Evolutionary conservation across 1,140 invertebrate species (phyloP).

Genomic region (Hylyphantes graminicola): DNA sequence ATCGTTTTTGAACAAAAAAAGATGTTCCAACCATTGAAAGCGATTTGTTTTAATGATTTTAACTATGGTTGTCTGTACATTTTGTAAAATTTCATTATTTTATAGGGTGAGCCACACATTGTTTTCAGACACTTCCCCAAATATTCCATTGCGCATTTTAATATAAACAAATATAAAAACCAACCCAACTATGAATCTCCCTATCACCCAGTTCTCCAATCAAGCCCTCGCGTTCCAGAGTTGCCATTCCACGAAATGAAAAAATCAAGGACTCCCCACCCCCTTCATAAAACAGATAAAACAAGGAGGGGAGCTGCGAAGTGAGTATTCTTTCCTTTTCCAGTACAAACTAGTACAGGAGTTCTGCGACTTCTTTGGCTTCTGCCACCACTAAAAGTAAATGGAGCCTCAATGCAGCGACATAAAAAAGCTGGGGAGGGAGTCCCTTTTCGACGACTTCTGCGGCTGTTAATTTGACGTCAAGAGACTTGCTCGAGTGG

Average conservation of each 20-base stretch:
- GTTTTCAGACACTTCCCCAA: no score
- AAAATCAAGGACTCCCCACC: background rate
- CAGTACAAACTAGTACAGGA: slow-evolving; percentile 31
- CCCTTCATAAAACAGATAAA: slow-evolving; percentile 1
- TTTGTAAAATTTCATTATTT: no score
- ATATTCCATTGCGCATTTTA: no score
- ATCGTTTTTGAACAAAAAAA: no score
- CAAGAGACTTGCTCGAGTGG: slow-evolving; percentile 13
- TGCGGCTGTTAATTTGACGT: slow-evolving; percentile 50
- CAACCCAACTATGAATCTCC: background rate
- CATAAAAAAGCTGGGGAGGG: background rate
- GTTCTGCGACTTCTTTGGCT: slow-evolving; percentile 5
- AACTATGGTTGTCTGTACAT: no score
- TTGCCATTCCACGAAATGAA: slow-evolving; percentile 32
- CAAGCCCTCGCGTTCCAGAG: slow-evolving; percentile 13
- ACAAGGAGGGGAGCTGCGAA: background rate
- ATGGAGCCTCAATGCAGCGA: slow-evolving; percentile 39
- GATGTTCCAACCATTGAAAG: no score
- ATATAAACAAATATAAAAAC: no score
- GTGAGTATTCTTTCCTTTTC: slow-evolving; percentile 8
- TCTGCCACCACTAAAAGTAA: slow-evolving; percentile 18
- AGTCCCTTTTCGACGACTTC: background rate
- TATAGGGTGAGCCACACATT: no score
- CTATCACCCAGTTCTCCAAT: slow-evolving; percentile 24
- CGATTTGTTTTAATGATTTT: no score